Percentiles rank a stretch among this genome's conserved stretches.
These are phyloP conservation scores for Pseudopleuronectes americanus DNA, from an alignment of 2,797 vertebrate species.

Conservation along the genomic window DNA sequence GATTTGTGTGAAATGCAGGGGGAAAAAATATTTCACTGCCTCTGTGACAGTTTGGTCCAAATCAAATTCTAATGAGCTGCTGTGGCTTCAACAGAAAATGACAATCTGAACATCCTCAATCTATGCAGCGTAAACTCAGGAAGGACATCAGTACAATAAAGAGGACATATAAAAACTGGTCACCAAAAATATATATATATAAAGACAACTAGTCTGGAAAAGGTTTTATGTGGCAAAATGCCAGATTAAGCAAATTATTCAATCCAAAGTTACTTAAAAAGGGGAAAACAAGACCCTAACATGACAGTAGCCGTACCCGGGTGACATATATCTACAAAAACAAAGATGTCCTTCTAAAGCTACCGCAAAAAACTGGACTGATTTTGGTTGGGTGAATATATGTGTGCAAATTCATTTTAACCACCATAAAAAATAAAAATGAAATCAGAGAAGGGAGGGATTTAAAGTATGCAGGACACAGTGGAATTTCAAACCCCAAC, in stretches of 20 bases:
- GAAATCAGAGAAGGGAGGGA: slow-evolving; percentile 64
- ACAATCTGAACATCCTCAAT: slow-evolving; percentile 19
- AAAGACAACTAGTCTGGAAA: not conserved
- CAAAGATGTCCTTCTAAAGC: slow-evolving; percentile 3
- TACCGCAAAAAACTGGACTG: slow-evolving; percentile 6
- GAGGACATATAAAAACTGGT: slow-evolving; percentile 20
- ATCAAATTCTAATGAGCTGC: slow-evolving; percentile 51
- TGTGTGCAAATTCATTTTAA: slow-evolving; percentile 61
- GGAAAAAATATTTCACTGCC: slow-evolving; percentile 22
- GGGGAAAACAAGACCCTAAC: slow-evolving; percentile 1
- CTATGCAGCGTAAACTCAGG: slow-evolving; percentile 45
- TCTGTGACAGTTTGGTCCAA: slow-evolving; percentile 38
- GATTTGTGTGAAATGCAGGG: slow-evolving; percentile 50
- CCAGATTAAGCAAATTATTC: slow-evolving; percentile 1
- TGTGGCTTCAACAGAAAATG: slow-evolving; percentile 12
- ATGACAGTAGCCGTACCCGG: slow-evolving; percentile 13
- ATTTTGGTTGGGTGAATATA: slow-evolving; percentile 23
- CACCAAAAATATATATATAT: not conserved
- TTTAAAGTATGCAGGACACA: slow-evolving; percentile 73
- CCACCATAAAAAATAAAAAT: slow-evolving; percentile 64
- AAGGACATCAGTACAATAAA: slow-evolving; percentile 11
- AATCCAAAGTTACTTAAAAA: not conserved
- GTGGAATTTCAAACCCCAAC: slow-evolving; percentile 72
- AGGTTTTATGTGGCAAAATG: not conserved
- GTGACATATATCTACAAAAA: slow-evolving; percentile 24